Evolutionary conservation across 2,797 vertebrate genomes (phyloP).

Genomic region (Tangara arthus): DNA sequence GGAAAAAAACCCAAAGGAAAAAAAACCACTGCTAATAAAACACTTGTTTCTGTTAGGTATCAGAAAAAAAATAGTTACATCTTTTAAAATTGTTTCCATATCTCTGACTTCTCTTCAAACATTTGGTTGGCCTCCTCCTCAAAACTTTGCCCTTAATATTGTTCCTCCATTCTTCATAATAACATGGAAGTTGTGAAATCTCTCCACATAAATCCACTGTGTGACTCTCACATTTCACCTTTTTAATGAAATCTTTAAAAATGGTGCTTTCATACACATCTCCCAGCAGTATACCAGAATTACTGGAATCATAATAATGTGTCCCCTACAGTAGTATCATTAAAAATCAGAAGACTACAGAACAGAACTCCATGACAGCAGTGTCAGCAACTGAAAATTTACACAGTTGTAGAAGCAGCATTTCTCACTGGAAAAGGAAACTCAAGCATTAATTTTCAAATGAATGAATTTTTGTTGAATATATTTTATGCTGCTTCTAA

Average conservation of each 20-base stretch:
- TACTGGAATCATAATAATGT: background rate
- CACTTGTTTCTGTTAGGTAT: background rate
- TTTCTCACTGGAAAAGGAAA: background rate
- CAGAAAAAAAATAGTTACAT: background rate
- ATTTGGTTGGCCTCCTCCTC: background rate
- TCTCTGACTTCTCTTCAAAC: background rate
- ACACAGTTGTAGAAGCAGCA: background rate
- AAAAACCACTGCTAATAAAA: background rate
- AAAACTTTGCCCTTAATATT: background rate
- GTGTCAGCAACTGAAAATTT: background rate
- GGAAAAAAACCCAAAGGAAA: fast-evolving
- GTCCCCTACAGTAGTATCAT: background rate
- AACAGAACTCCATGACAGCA: background rate
- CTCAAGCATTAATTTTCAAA: background rate
- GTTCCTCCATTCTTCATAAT: background rate
- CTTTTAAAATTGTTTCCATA: background rate
- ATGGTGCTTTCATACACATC: background rate
- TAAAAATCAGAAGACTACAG: background rate
- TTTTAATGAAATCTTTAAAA: background rate
- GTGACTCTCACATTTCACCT: background rate
- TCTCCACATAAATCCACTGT: background rate
- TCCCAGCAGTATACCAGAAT: background rate
- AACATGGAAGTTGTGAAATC: background rate
- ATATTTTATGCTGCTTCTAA: background rate
- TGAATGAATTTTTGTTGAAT: background rate